phyloP scores from a whole-genome alignment of 2,888 invertebrate species.

The Galerucella nymphaeae region DNA sequence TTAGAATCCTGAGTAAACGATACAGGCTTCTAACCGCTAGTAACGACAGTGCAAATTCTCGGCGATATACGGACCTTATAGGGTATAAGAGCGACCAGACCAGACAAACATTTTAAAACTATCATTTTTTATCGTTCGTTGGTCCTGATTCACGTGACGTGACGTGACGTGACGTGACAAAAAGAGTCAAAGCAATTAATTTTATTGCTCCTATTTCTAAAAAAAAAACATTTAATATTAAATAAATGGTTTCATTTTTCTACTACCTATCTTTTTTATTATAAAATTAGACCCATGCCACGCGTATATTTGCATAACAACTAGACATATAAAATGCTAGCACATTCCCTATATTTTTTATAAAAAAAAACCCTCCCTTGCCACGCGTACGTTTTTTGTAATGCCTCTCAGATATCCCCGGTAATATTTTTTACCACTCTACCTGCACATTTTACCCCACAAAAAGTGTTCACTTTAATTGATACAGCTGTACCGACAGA shows the following conservation, averaged over 20 bases:
- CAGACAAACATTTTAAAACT: too few species aligned
- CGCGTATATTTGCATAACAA: neutral
- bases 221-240: neutral
- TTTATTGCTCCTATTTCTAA: too few species aligned
- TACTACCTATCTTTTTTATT: neutral
- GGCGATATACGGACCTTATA: too few species aligned
- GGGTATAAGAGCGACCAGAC: too few species aligned
- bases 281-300: neutral
- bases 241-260: neutral
- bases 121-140: too few species aligned
- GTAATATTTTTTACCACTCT: constrained; percentile 13
- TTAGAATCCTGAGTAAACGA: too few species aligned
- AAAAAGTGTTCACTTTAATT: constrained; percentile 13
- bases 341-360: neutral
- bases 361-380: neutral
- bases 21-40: too few species aligned
- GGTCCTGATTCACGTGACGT: too few species aligned
- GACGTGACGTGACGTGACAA: too few species aligned
- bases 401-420: neutral
- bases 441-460: constrained; percentile 25
- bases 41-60: too few species aligned
- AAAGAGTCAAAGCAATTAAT: too few species aligned
- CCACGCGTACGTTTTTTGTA: neutral
- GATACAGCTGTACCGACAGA: neutral
- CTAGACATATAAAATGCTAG: too few species aligned